Conservation (phyloP, 2,113 vertebrate species). For the Saccopteryx bilineata region DNA sequence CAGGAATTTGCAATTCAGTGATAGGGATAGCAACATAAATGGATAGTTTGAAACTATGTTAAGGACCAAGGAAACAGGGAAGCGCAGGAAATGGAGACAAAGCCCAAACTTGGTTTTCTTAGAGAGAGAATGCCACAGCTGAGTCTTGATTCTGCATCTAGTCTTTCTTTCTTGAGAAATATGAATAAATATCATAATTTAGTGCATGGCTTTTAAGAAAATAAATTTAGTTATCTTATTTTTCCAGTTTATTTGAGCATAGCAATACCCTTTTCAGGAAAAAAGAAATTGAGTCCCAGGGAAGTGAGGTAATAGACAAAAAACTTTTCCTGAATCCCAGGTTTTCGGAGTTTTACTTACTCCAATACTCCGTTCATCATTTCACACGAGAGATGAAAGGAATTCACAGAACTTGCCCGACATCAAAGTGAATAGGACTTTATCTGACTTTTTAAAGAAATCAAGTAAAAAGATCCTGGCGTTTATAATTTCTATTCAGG, state of each 20-base stretch:
- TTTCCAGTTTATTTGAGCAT: not conserved
- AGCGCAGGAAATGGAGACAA: not conserved
- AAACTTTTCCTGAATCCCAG: not conserved
- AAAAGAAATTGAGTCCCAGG: not conserved
- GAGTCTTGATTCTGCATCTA: not conserved
- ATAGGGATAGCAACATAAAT: not conserved
- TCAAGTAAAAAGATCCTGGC: slow-evolving; percentile 39
- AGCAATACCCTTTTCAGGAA: not conserved
- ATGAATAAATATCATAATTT: not conserved
- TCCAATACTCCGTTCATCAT: not conserved
- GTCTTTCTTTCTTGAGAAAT: slow-evolving; percentile 18
- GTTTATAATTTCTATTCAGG: slow-evolving; percentile 72
- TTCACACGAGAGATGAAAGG: slow-evolving; percentile 63
- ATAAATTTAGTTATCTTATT: not conserved
- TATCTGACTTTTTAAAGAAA: slow-evolving; percentile 20
- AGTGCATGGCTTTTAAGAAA: not conserved
- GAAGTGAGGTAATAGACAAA: slow-evolving; percentile 13
- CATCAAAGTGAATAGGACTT: slow-evolving; percentile 67
- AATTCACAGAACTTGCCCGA: slow-evolving; percentile 55
- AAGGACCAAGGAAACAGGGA: not conserved
- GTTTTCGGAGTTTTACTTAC: not conserved
- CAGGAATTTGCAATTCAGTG: not conserved
- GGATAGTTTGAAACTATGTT: not conserved
- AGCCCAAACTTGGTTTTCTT: not conserved
- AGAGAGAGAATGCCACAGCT: not conserved